Evolutionary conservation across 2,797 vertebrate species (phyloP).

Genomic region (Tapera naevia): DNA sequence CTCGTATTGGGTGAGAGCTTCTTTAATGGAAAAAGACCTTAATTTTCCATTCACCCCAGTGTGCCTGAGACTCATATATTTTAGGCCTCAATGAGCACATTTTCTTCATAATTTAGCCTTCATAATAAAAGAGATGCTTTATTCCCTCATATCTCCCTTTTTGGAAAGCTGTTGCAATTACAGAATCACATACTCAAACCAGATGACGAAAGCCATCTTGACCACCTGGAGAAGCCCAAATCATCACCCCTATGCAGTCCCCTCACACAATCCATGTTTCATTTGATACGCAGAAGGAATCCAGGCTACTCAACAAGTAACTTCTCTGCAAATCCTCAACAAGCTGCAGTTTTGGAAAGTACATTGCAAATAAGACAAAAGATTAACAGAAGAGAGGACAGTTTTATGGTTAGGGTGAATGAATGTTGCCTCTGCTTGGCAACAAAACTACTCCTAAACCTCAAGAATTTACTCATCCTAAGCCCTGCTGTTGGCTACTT

Average conservation of each 20-base stretch:
- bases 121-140: not conserved
- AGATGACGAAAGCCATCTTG: not conserved
- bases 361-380: not conserved
- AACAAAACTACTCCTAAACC: not conserved
- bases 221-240: not conserved
- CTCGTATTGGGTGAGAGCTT: not conserved
- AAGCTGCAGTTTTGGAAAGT: not conserved
- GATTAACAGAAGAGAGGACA: not conserved
- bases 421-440: not conserved
- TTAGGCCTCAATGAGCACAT: not conserved
- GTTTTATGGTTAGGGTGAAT: not conserved
- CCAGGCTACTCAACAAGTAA: not conserved
- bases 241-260: rapidly evolving
- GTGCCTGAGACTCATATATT: not conserved
- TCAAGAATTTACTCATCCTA: not conserved
- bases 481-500: not conserved
- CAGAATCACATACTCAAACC: not conserved
- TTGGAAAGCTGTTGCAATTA: not conserved
- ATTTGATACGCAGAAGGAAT: rapidly evolving
- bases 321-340: not conserved
- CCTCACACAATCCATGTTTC: rapidly evolving
- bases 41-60: not conserved
- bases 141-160: not conserved
- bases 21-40: not conserved
- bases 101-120: not conserved